Evolutionary conservation across 2,888 invertebrate genomes (phyloP).

Genomic region (Cactoblastis cactorum): DNA sequence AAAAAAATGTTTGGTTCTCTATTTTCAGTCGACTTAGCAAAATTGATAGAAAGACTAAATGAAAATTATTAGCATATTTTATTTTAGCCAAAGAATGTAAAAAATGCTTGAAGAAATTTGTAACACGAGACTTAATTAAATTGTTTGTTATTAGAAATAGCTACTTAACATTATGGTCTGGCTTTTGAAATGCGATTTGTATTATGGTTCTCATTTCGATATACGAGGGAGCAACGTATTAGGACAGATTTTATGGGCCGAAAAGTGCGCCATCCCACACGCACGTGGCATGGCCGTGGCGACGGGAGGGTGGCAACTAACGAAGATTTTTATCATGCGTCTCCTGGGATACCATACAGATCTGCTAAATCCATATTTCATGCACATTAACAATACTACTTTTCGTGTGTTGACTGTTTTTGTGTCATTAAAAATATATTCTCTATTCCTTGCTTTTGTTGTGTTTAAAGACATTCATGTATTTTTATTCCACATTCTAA

Average conservation of each 20-base stretch:
- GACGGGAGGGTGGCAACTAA: background rate
- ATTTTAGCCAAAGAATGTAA: no score
- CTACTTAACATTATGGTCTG: no score
- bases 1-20: no score
- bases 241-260: slow-evolving; percentile 45
- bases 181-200: no score
- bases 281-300: slow-evolving; percentile 29
- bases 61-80: no score
- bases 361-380: slow-evolving; percentile 4
- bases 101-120: no score
- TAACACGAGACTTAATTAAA: no score
- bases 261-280: slow-evolving; percentile 43
- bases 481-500: no score
- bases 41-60: no score
- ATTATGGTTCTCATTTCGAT: background rate
- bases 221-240: slow-evolving; percentile 31
- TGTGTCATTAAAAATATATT: background rate
- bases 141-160: no score
- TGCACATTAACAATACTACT: background rate
- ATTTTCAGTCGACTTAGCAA: no score
- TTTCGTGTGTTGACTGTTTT: background rate
- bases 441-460: background rate
- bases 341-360: slow-evolving; percentile 9
- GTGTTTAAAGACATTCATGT: background rate
- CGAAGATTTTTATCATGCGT: slow-evolving; percentile 12